phyloP scores from a whole-genome alignment of 2,113 vertebrate genomes.

The Lasiurus cinereus region DNA sequence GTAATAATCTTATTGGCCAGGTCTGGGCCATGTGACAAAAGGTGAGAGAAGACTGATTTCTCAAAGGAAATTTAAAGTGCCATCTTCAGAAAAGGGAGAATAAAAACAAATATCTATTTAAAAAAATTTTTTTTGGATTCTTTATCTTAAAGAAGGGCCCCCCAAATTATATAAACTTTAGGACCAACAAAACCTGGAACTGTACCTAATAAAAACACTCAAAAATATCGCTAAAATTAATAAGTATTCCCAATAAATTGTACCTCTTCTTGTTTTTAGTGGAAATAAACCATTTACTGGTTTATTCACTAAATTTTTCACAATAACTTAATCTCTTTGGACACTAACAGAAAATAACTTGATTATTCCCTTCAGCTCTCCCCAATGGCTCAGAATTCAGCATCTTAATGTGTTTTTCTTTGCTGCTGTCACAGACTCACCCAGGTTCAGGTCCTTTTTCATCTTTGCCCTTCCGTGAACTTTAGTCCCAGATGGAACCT shows the following conservation, averaged over 20 bases:
- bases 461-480: not conserved
- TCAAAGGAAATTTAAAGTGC: not conserved
- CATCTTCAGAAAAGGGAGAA: not conserved
- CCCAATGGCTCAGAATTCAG: not conserved
- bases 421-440: not conserved
- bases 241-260: not conserved
- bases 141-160: not conserved
- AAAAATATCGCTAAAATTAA: conserved; percentile 19
- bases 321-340: conserved; percentile 14
- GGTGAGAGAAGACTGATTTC: conserved; percentile 4
- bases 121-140: not conserved
- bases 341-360: not conserved
- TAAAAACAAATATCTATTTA: not conserved
- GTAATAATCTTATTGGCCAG: not conserved
- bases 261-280: not conserved
- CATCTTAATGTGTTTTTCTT: conserved; percentile 3
- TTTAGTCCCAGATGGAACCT: not conserved
- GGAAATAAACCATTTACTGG: conserved; percentile 11
- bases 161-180: conserved; percentile 1
- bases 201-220: not conserved
- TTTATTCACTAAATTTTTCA: conserved; percentile 37
- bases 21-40: not conserved
- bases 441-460: not conserved
- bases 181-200: not conserved
- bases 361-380: not conserved